Percentiles rank a stretch among this genome's conserved stretches.
phyloP scores from a whole-genome alignment of 2,888 invertebrate genomes.

The Eueremaeus valkanovi region DNA sequence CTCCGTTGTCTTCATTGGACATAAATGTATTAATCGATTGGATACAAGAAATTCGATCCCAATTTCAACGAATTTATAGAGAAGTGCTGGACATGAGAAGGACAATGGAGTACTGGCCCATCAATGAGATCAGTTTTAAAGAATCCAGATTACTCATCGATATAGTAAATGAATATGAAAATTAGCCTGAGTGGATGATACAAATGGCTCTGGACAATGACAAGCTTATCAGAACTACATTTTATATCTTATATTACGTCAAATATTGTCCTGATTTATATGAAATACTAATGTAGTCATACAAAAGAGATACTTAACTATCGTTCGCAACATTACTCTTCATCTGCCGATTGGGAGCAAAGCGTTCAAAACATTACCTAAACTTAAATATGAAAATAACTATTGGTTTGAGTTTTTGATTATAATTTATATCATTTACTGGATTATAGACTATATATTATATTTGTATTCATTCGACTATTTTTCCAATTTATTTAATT shows the following conservation, averaged over 20 bases:
- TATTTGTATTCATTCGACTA: no score
- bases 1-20: neutral
- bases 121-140: neutral
- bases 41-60: neutral
- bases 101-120: neutral
- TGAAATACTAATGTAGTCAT: neutral
- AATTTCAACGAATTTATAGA: neutral
- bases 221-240: neutral
- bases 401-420: neutral
- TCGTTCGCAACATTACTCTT: neutral
- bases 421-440: neutral
- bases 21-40: neutral
- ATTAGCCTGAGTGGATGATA: neutral
- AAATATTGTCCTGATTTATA: neutral
- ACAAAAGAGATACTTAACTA: neutral
- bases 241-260: neutral
- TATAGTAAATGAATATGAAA: neutral
- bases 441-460: no score
- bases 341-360: neutral
- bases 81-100: neutral
- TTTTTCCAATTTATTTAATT: no score
- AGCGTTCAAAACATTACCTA: neutral
- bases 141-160: neutral
- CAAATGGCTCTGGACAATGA: neutral
- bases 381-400: neutral